Percentiles rank a stretch among this genome's conserved stretches.
These are phyloP conservation scores for Charaxes varanes DNA, from an alignment of 1,140 invertebrate species.

Conservation along the genomic window DNA sequence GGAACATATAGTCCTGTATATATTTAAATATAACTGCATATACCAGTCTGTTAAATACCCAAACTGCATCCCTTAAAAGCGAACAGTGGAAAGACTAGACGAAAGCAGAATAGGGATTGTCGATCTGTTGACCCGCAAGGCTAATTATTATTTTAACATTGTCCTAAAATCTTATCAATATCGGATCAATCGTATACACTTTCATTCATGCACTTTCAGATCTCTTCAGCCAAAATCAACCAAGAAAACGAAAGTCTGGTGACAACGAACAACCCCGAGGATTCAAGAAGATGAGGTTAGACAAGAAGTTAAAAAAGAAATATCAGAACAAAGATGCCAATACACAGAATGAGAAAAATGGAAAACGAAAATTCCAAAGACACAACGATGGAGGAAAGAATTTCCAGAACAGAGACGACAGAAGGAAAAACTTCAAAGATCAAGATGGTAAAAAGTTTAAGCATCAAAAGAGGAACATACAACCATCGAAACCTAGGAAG, in stretches of 20 bases:
- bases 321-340: slow-evolving; percentile 36
- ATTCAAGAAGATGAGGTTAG: slow-evolving; percentile 63
- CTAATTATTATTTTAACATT: too few relatives aligned
- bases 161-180: too few relatives aligned
- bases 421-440: slow-evolving; percentile 24
- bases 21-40: too few relatives aligned
- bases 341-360: slow-evolving; percentile 20
- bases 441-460: slow-evolving; percentile 24
- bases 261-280: slow-evolving; percentile 44
- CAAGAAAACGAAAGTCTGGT: slow-evolving; percentile 49
- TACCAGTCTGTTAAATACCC: too few relatives aligned
- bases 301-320: slow-evolving; percentile 59
- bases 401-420: slow-evolving; percentile 28
- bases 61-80: too few relatives aligned
- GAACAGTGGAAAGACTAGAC: too few relatives aligned
- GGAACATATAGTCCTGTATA: too few relatives aligned
- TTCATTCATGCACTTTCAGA: too few relatives aligned
- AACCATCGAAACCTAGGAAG: slow-evolving; percentile 39
- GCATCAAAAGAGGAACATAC: slow-evolving; percentile 22
- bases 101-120: too few relatives aligned
- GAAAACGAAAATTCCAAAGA: slow-evolving; percentile 32
- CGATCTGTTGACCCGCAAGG: too few relatives aligned
- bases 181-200: too few relatives aligned
- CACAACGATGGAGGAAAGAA: slow-evolving; percentile 29
- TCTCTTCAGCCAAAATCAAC: slow-evolving; percentile 50